Evolutionary conservation across 2,888 invertebrate species (phyloP).

Genomic region (Oligia strigilis): DNA sequence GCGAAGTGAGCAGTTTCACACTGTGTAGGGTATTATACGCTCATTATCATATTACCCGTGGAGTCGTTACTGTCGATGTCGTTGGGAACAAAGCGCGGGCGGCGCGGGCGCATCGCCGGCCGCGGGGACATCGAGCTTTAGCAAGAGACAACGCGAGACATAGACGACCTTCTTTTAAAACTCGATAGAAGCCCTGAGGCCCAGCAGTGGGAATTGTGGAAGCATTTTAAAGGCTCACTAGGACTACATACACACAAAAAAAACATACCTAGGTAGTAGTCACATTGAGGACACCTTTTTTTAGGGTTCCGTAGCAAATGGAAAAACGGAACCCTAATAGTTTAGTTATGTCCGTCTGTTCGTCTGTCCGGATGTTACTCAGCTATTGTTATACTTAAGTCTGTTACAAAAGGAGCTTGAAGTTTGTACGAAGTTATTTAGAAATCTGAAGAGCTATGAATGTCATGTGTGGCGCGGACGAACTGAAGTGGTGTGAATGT

Average conservation of each 20-base stretch:
- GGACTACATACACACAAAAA: neutral
- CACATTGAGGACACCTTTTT: neutral
- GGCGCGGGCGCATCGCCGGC: no score
- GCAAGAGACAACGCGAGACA: neutral
- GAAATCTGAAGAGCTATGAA: neutral
- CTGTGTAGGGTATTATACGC: neutral
- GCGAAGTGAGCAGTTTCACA: constrained; percentile 9
- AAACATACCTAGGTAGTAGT: neutral
- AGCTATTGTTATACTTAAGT: neutral
- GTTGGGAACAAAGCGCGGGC: neutral
- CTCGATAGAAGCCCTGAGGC: neutral
- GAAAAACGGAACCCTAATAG: neutral
- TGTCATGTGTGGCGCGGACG: neutral
- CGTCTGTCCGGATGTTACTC: neutral
- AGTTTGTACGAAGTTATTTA: neutral
- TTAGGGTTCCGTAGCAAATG: neutral
- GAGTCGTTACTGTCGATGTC: neutral
- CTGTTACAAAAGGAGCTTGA: neutral
- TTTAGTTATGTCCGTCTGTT: neutral
- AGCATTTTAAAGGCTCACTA: neutral
- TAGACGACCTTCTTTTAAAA: neutral
- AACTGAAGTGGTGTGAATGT: neutral
- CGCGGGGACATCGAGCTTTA: neutral
- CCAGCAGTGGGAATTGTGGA: neutral
- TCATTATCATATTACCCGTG: constrained; percentile 19